Evolutionary conservation across 1,140 invertebrate species (phyloP), one percentile per base, ranked within the genome.

Genomic region (Meloidogyne exigua): DNA sequence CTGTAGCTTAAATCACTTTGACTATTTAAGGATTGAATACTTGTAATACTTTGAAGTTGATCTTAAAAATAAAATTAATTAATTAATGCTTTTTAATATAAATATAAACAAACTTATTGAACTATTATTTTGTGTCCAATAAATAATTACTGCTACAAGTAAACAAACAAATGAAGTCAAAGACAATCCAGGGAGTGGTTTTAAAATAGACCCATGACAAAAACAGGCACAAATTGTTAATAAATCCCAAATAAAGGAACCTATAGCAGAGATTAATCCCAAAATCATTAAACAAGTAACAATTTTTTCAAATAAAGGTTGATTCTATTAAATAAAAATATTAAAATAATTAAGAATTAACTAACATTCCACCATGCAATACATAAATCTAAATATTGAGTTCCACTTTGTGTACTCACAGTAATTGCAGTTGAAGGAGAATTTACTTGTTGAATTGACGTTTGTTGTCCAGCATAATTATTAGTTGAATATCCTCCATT

Each of bases 191-290:
- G 80, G 80, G n/a, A 81, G 26, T 23, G 80, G 80, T 32, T 74
- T 83, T 44, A 82, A 65, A 57, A 81, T 82, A 44, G 63, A 68
- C 36, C 77, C 78, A 49, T 68, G 67, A 65, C 80, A 81, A 62
- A 73, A 83, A 32, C 79, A 78, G 15, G 75, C 81, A 67, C 75
- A 82, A 62, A 79, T 83, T 9, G 81, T 81, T 15, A 82, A 25
- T 21, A 84, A 18, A n/a, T 83, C 82, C 80, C 76, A 83, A 10
- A 82, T 63, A 26, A 83, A 64, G 1, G 82, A 80, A 2, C 84
- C 13, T 5, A 76, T 36, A 36, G 83, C 76, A 62, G 64, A 18
- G 3, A 77, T 23, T 18, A 84, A 26, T 25, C 65, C 74, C n/a
- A 78, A 21, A 23, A 76, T 23, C 65, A 84, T 68, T 15, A 66